phyloP scores from a whole-genome alignment of 2,113 vertebrate species.

The Bucco capensis region DNA sequence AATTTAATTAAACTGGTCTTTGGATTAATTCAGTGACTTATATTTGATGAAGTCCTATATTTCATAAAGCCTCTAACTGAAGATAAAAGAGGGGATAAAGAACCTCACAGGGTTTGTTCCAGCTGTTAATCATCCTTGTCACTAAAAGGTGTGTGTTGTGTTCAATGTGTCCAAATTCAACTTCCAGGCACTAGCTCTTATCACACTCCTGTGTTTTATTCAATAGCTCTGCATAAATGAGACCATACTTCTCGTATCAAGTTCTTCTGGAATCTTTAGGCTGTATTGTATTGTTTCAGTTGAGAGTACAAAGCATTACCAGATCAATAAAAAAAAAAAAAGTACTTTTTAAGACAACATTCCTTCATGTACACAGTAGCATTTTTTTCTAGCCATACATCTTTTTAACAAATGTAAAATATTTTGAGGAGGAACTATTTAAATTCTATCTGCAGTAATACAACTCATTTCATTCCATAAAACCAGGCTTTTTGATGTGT shows the following conservation, averaged over 20 bases:
- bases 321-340: not conserved
- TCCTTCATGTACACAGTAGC: not conserved
- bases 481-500: not conserved
- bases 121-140: not conserved
- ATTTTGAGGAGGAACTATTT: not conserved
- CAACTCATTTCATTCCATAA: not conserved
- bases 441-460: not conserved
- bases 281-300: not conserved
- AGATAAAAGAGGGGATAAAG: not conserved
- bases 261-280: not conserved
- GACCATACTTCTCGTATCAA: rapidly evolving
- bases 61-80: not conserved
- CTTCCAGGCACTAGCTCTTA: not conserved
- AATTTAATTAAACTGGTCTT: not conserved
- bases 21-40: not conserved
- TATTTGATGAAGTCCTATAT: not conserved
- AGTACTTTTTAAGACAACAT: not conserved
- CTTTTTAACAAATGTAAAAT: not conserved
- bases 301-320: not conserved
- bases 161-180: not conserved
- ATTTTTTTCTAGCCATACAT: not conserved
- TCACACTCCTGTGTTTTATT: not conserved
- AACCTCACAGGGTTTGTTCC: not conserved
- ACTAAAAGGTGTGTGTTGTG: not conserved
- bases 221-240: not conserved